These are phyloP conservation scores for Achlya flavicornis DNA, from an alignment of 2,888 invertebrate species.

Conservation along the genomic window DNA sequence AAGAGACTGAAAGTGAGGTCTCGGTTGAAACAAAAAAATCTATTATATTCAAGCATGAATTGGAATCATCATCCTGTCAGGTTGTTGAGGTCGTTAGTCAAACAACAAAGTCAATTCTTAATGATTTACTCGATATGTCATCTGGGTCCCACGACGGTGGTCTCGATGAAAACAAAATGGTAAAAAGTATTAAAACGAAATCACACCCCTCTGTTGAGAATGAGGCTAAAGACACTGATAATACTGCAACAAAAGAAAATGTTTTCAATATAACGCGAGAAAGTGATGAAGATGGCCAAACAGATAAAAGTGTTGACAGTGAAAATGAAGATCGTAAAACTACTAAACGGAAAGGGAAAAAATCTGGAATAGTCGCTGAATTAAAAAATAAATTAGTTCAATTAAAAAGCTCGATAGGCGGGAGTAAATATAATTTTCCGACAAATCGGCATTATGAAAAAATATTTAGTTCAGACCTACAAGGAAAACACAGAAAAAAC, in stretches of 20 bases:
- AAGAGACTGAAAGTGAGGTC: not conserved
- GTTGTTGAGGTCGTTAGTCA: slow-evolving; percentile 12
- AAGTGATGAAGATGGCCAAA: slow-evolving; percentile 35
- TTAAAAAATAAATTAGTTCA: slow-evolving; percentile 33
- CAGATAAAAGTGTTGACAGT: slow-evolving; percentile 16
- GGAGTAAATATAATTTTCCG: slow-evolving; percentile 16
- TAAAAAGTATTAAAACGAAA: slow-evolving; percentile 16
- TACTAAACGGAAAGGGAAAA: slow-evolving; percentile 22
- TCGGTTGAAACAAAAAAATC: not conserved
- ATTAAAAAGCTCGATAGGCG: slow-evolving; percentile 25
- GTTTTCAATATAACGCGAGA: slow-evolving; percentile 51
- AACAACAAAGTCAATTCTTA: slow-evolving; percentile 43
- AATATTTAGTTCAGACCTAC: slow-evolving; percentile 31
- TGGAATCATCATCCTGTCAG: not conserved
- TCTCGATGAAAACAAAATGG: slow-evolving; percentile 33
- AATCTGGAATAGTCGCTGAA: slow-evolving; percentile 19
- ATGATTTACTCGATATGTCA: slow-evolving; percentile 61
- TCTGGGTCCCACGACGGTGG: slow-evolving; percentile 29
- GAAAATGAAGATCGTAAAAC: slow-evolving; percentile 12
- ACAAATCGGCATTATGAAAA: slow-evolving; percentile 39
- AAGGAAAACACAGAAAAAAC: slow-evolving; percentile 27
- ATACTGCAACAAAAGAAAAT: slow-evolving; percentile 36
- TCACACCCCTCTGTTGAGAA: slow-evolving; percentile 21
- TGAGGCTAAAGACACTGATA: slow-evolving; percentile 12
- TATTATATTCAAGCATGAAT: not conserved